Conservation (phyloP, 1,140 invertebrate genomes). For the Cydia amplana region DNA sequence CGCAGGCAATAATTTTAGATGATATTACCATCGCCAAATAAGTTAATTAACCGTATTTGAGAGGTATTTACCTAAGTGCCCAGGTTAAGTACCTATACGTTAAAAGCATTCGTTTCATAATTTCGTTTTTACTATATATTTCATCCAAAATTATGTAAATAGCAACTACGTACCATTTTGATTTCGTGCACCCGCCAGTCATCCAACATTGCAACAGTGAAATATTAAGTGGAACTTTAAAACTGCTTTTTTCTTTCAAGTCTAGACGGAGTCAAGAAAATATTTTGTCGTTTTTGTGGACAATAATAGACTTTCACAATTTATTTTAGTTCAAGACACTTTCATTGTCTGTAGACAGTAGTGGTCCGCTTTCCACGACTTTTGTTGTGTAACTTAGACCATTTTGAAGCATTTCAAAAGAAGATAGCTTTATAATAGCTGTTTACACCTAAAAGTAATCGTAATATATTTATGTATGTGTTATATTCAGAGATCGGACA, state of each 20-base stretch:
- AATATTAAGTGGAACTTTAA: slow-evolving; percentile 3
- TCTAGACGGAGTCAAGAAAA: background rate
- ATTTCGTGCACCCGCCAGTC: background rate
- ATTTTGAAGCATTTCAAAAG: background rate
- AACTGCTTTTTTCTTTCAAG: slow-evolving; percentile 5
- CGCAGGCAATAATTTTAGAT: no score
- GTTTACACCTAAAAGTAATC: no score
- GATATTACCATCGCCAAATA: no score
- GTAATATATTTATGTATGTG: no score
- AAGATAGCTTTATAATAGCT: background rate
- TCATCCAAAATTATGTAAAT: background rate
- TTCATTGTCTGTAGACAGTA: slow-evolving; percentile 3
- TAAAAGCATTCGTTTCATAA: background rate
- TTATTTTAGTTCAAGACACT: slow-evolving; percentile 2
- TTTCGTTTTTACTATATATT: background rate
- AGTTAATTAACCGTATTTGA: no score
- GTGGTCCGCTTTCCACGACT: background rate
- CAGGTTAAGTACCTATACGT: no score
- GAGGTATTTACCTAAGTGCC: no score
- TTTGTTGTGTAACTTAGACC: background rate
- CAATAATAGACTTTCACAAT: background rate
- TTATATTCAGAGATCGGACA: no score
- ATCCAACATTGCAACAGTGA: background rate
- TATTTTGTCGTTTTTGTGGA: background rate
- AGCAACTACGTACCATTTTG: background rate